These are phyloP conservation scores for Ferdinandea cuprea DNA, from an alignment of 2,888 invertebrate genomes.

Conservation along the genomic window DNA sequence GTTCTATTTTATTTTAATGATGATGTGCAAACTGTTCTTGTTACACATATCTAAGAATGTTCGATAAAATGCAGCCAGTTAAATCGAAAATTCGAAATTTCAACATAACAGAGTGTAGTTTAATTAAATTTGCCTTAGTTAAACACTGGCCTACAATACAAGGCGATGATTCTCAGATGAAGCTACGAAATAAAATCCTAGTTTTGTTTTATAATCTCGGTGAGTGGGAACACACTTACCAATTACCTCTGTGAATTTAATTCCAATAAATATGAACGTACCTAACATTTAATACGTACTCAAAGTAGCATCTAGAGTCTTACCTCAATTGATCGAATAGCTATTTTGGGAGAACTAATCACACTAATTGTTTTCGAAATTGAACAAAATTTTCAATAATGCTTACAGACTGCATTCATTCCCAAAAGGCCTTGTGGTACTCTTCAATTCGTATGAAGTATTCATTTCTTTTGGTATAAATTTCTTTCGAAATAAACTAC, in stretches of 20 bases:
- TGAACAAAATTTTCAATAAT: neutral
- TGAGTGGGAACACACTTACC: neutral
- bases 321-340: neutral
- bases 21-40: too few relatives aligned
- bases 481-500: neutral
- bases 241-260: neutral
- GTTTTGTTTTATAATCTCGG: neutral
- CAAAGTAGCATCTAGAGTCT: neutral
- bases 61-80: too few relatives aligned
- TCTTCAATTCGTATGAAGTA: neutral
- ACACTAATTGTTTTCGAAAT: slow-evolving; percentile 12
- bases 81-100: too few relatives aligned
- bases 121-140: too few relatives aligned
- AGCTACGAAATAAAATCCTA: too few relatives aligned
- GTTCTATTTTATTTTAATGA: too few relatives aligned
- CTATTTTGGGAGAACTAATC: slow-evolving; percentile 17
- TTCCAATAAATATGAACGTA: neutral
- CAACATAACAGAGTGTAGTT: too few relatives aligned
- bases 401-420: neutral
- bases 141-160: too few relatives aligned
- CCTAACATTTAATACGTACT: too few relatives aligned
- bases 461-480: too few relatives aligned
- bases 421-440: neutral
- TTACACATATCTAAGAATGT: too few relatives aligned
- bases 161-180: too few relatives aligned